A percentile compares a stretch with the other conserved stretches of the same genome.
phyloP scores from a whole-genome alignment of 2,888 invertebrate species.

The Latheticus oryzae region DNA sequence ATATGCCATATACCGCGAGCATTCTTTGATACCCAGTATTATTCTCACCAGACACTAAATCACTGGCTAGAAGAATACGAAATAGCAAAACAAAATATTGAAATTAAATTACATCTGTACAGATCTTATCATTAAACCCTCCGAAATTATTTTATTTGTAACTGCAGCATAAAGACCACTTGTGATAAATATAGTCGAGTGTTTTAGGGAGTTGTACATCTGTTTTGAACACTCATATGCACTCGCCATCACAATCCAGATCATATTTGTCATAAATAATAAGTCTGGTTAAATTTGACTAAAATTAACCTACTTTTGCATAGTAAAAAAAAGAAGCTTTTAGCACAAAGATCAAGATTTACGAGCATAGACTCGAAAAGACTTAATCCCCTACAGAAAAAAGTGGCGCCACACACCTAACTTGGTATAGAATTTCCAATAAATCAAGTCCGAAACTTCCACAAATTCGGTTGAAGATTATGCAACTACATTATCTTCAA shows the following conservation, averaged over 20 bases:
- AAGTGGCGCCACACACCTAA: slow-evolving; percentile 51
- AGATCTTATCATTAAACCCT: too few relatives aligned
- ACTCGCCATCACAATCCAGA: slow-evolving; percentile 28
- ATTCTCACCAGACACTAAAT: not conserved
- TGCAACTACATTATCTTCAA: not conserved
- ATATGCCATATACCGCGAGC: slow-evolving; percentile 20
- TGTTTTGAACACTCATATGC: slow-evolving; percentile 28
- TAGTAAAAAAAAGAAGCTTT: slow-evolving; percentile 17
- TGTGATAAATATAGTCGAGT: slow-evolving; percentile 34
- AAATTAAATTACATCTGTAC: too few relatives aligned
- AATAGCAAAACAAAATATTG: too few relatives aligned
- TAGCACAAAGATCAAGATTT: slow-evolving; percentile 16
- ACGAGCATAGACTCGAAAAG: slow-evolving; percentile 12
- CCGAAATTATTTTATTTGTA: slow-evolving; percentile 13
- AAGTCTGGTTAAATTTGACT: slow-evolving; percentile 28
- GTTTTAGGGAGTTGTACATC: slow-evolving; percentile 33
- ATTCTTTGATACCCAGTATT: slow-evolving; percentile 4
- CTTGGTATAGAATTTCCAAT: slow-evolving; percentile 49
- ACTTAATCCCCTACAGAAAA: slow-evolving; percentile 41
- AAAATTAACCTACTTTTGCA: slow-evolving; percentile 17
- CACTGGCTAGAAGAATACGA: not conserved
- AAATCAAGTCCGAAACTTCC: slow-evolving; percentile 20
- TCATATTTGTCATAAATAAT: slow-evolving; percentile 34
- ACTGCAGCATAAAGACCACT: slow-evolving; percentile 26
- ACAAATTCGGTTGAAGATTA: not conserved